Evolutionary conservation across 2,113 vertebrate species (phyloP).

Genomic region (Microtus richardsoni): DNA sequence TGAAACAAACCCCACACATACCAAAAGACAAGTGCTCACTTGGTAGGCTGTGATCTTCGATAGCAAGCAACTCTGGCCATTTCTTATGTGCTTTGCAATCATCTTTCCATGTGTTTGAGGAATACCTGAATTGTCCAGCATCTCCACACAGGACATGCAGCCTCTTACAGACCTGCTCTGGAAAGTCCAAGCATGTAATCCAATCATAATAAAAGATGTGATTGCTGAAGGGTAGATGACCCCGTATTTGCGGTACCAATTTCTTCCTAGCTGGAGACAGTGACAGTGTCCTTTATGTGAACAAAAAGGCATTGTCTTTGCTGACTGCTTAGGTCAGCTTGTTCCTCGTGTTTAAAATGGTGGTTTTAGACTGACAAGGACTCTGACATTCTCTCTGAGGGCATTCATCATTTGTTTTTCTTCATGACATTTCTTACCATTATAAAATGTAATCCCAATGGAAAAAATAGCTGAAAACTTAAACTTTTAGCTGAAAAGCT

Average conservation of each 20-base stretch:
- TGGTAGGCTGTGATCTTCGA: conserved; percentile 56
- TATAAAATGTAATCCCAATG: conserved; percentile 74
- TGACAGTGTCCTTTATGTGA: conserved; percentile 11
- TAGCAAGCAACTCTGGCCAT: conserved; percentile 22
- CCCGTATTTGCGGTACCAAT: neutral
- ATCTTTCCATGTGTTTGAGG: conserved; percentile 69
- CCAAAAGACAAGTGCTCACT: neutral
- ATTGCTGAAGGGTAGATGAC: neutral
- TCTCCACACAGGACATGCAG: conserved; percentile 64
- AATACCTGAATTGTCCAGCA: conserved; percentile 71
- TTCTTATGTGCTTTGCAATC: conserved; percentile 65
- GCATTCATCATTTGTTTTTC: conserved; percentile 75
- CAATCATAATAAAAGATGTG: neutral
- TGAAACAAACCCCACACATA: neutral
- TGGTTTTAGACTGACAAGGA: conserved; percentile 62
- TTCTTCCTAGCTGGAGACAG: conserved; percentile 36
- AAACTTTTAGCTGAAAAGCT: conserved; percentile 42
- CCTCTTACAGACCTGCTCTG: neutral
- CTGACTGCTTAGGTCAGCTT: conserved; percentile 61
- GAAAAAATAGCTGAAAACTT: conserved; percentile 65
- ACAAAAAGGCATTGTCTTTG: conserved; percentile 72
- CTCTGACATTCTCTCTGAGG: conserved; percentile 72
- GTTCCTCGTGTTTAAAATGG: conserved; percentile 55
- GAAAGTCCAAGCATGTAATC: conserved; percentile 51
- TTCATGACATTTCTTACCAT: conserved; percentile 43